Percentiles rank a stretch among this genome's conserved stretches.
Conservation (phyloP, 2,797 vertebrate genomes). For the Bradypodion pumilum region DNA sequence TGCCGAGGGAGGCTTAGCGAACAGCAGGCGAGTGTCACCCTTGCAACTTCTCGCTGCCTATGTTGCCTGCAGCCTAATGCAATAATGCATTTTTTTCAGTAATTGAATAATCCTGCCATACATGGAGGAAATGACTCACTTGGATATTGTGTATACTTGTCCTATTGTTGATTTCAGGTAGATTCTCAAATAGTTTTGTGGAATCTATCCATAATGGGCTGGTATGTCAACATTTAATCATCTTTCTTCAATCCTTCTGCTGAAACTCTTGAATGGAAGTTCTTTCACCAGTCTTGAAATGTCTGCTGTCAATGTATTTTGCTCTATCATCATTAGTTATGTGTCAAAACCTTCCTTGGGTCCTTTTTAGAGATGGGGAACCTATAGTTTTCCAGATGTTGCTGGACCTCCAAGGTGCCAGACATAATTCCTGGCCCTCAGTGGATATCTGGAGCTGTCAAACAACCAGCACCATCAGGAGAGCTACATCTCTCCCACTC, state of each 20-base stretch:
- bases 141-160: not conserved
- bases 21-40: not conserved
- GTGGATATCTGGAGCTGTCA: too few species aligned
- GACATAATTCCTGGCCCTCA: too few species aligned
- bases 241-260: not conserved
- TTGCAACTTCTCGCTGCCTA: not conserved
- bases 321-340: not conserved
- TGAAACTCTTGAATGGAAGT: not conserved
- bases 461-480: too few species aligned
- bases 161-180: not conserved
- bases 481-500: not conserved
- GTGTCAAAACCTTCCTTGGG: too few species aligned
- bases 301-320: not conserved
- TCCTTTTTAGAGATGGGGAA: too few species aligned
- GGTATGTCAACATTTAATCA: not conserved
- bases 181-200: not conserved
- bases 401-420: too few species aligned
- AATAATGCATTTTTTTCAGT: not conserved
- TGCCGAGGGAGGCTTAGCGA: not conserved
- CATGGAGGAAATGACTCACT: not conserved
- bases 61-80: not conserved
- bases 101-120: not conserved
- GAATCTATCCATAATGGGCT: not conserved
- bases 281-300: not conserved
- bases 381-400: too few species aligned